A percentile compares a stretch with the other conserved stretches of the same genome.
phyloP scores from a whole-genome alignment of 2,797 vertebrate genomes.

The Australoheros facetus region DNA sequence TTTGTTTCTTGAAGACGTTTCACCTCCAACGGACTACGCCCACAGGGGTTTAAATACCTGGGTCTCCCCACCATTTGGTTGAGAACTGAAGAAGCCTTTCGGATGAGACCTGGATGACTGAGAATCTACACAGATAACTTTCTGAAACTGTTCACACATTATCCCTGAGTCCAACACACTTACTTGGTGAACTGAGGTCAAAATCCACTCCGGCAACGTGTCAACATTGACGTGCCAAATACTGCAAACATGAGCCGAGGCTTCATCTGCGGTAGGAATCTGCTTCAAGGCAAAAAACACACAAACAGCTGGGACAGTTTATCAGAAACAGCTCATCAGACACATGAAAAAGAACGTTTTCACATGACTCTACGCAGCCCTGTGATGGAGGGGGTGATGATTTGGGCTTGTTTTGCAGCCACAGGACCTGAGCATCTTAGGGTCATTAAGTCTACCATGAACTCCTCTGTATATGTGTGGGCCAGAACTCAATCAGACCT shows the following conservation, averaged over 20 bases:
- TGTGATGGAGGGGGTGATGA: background rate
- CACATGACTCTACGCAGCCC: background rate
- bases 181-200: conserved; percentile 73
- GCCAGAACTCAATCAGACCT: background rate
- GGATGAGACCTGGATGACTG: no score
- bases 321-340: background rate
- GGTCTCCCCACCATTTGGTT: no score
- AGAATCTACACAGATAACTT: no score
- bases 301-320: background rate
- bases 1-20: no score
- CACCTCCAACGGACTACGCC: no score
- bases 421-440: background rate
- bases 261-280: conserved; percentile 50
- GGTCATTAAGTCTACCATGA: background rate
- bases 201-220: conserved; percentile 76
- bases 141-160: background rate
- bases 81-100: no score
- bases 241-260: conserved; percentile 56
- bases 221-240: conserved; percentile 78
- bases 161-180: background rate
- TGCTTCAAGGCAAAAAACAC: conserved; percentile 25
- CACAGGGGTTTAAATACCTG: no score
- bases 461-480: background rate
- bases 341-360: background rate
- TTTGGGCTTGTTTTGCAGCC: background rate